These are phyloP conservation scores for Sylvilagus bachmani DNA, from an alignment of 2,113 vertebrate species.

Conservation along the genomic window DNA sequence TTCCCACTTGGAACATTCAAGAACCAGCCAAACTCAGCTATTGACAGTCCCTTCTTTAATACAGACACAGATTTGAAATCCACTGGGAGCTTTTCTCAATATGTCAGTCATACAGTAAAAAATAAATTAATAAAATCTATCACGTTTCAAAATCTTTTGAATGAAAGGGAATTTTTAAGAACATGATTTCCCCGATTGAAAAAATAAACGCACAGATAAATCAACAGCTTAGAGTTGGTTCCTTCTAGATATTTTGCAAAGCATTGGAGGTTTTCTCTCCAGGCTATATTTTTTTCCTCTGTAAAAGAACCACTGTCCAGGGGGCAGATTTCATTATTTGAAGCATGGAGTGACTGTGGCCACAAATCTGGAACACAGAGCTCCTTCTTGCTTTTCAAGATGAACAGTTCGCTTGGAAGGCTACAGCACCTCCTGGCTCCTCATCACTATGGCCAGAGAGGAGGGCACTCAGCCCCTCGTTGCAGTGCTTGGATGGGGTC, in stretches of 20 bases:
- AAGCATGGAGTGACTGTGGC: background rate
- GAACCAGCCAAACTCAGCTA: background rate
- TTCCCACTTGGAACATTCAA: background rate
- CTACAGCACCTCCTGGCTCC: background rate
- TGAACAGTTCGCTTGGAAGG: slow-evolving; percentile 17
- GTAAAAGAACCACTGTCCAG: background rate
- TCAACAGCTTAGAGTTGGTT: slow-evolving; percentile 44
- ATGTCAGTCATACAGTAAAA: background rate
- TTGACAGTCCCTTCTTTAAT: background rate
- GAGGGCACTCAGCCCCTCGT: slow-evolving; percentile 91
- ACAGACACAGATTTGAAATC: slow-evolving; percentile 50
- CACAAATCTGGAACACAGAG: background rate
- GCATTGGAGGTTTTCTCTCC: slow-evolving; percentile 43
- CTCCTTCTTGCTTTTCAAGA: background rate
- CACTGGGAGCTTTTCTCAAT: background rate
- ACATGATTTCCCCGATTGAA: slow-evolving; percentile 37
- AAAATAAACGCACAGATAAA: slow-evolving; percentile 40
- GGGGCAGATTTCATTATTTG: background rate
- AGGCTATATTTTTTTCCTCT: slow-evolving; percentile 4
- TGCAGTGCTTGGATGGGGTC: slow-evolving; percentile 86
- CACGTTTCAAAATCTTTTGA: slow-evolving; percentile 13
- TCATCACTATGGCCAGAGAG: slow-evolving; percentile 77
- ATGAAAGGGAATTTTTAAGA: background rate
- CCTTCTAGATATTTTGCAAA: slow-evolving; percentile 53
- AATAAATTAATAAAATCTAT: background rate